These are phyloP conservation scores for Orestias chungarensis DNA, from an alignment of 2,797 vertebrate genomes.

Conservation along the genomic window DNA sequence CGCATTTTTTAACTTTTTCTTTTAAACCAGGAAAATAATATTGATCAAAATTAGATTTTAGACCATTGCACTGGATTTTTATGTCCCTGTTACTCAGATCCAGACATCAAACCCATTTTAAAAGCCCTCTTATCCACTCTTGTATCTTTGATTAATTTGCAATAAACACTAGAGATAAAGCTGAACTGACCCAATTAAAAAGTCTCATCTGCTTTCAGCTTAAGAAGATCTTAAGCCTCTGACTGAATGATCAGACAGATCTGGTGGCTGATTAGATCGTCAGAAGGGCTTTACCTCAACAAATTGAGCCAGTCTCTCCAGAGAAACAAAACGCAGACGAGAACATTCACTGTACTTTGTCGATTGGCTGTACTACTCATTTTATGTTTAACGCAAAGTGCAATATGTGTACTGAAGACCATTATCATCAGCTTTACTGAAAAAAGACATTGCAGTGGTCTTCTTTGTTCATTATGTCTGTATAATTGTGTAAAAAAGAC, in stretches of 20 bases:
- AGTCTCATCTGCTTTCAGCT: constrained; percentile 10
- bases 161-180: not conserved
- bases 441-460: not conserved
- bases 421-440: not conserved
- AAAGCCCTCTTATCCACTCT: not conserved
- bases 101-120: not conserved
- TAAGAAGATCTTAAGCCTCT: not conserved
- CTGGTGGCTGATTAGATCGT: constrained; percentile 18
- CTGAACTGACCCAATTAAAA: constrained; percentile 1
- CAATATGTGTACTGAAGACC: not conserved
- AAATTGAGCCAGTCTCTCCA: not conserved
- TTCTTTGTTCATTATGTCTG: not conserved
- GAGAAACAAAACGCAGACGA: not conserved
- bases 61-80: not conserved
- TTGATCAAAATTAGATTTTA: not conserved
- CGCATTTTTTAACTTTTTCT: too few relatives aligned
- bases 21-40: not conserved
- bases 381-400: not conserved
- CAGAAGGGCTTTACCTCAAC: not conserved
- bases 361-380: not conserved
- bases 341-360: not conserved
- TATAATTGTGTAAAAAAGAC: not conserved
- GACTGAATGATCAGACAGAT: constrained; percentile 4
- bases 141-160: not conserved
- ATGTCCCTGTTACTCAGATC: not conserved